These are phyloP conservation scores for Zaprionus bogoriensis DNA, from an alignment of 2,888 invertebrate species.

Conservation along the genomic window DNA sequence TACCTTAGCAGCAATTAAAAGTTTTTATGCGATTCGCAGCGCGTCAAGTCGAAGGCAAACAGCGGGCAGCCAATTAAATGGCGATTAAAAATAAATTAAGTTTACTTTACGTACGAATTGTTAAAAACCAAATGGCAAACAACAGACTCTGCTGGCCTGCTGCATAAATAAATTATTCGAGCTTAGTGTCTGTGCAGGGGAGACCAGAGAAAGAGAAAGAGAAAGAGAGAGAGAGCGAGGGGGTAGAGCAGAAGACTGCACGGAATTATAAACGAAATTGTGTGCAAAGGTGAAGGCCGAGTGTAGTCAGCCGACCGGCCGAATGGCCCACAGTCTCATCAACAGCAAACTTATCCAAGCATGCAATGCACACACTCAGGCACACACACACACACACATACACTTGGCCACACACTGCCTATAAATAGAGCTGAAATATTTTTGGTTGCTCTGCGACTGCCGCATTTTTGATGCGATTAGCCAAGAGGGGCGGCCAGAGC, in stretches of 20 bases:
- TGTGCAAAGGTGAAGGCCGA: constrained; percentile 66
- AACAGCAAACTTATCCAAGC: constrained; percentile 28
- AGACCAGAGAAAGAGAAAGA: background rate
- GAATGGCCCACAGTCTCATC: constrained; percentile 24
- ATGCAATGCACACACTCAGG: constrained; percentile 21
- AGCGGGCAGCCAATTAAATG: constrained; percentile 69
- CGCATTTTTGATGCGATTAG: constrained; percentile 62
- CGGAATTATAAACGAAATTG: constrained; percentile 21
- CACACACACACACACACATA: constrained; percentile 10
- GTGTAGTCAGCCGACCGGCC: constrained; percentile 12
- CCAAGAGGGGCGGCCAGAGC: too few species aligned
- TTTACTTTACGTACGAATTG: constrained; percentile 59
- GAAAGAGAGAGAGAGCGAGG: background rate
- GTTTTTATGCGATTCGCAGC: constrained; percentile 57
- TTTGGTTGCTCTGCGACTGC: constrained; percentile 29
- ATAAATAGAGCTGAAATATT: constrained; percentile 47
- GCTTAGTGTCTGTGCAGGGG: constrained; percentile 28
- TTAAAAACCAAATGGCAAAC: constrained; percentile 52
- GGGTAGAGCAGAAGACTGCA: too few species aligned
- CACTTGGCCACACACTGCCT: constrained; percentile 4
- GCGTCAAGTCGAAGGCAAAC: constrained; percentile 55
- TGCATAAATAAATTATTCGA: constrained; percentile 47
- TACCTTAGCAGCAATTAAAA: constrained; percentile 67
- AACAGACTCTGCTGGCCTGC: constrained; percentile 19
- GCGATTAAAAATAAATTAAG: constrained; percentile 77